A percentile compares a stretch with the other conserved stretches of the same genome.
These are phyloP conservation scores for Hypomecis atomaria DNA, from an alignment of 2,888 invertebrate species.

Conservation along the genomic window DNA sequence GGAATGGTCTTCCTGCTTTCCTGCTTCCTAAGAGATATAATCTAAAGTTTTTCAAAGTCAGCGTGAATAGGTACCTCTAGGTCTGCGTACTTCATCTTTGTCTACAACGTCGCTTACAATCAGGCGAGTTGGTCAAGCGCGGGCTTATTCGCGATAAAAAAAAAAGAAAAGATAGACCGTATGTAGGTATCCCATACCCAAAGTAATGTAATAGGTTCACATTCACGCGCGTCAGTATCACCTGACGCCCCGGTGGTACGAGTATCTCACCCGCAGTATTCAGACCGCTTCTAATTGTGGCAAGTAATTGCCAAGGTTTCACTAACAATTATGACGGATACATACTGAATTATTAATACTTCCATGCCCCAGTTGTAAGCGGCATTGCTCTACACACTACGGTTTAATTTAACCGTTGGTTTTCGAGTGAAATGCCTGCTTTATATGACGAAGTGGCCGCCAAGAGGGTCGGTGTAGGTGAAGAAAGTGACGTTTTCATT, in stretches of 20 bases:
- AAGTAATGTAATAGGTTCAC: conserved; percentile 16
- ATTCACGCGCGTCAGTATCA: conserved; percentile 21
- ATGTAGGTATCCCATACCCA: no score
- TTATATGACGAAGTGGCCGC: conserved; percentile 9
- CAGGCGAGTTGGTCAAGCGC: no score
- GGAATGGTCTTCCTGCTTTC: no score
- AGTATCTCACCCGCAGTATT: conserved; percentile 58
- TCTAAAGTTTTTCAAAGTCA: no score
- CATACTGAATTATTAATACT: conserved; percentile 77
- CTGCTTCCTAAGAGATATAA: no score
- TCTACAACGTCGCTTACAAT: no score
- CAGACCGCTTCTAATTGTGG: conserved; percentile 80
- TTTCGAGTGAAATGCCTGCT: conserved; percentile 31
- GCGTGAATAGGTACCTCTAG: no score
- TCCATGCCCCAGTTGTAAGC: conserved; percentile 59
- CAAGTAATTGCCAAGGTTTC: conserved; percentile 79
- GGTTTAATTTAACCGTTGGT: conserved; percentile 44
- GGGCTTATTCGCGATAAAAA: no score
- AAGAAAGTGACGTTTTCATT: not conserved
- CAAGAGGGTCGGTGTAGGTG: not conserved
- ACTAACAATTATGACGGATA: conserved; percentile 81
- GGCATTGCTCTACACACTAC: conserved; percentile 44
- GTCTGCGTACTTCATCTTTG: no score
- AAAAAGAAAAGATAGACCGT: no score
- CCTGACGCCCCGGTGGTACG: conserved; percentile 15